Evolutionary conservation across 2,113 vertebrate species (phyloP).

Genomic region (Pterocles burchelli): DNA sequence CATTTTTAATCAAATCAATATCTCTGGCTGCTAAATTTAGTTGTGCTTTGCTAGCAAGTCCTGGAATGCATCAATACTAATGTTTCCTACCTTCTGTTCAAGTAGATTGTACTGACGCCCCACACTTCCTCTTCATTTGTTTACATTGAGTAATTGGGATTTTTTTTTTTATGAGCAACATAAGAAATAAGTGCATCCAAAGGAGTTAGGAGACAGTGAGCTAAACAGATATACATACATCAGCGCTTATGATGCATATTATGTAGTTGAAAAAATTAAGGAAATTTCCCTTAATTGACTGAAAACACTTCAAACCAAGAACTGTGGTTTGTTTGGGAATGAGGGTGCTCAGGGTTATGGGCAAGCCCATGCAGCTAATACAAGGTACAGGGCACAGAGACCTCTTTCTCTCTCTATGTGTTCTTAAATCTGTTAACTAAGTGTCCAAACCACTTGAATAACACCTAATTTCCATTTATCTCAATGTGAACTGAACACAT

Average conservation of each 20-base stretch:
- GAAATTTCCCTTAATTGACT: constrained; percentile 39
- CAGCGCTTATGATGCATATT: background rate
- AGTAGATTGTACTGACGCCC: constrained; percentile 56
- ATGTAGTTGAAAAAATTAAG: background rate
- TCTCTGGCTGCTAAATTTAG: constrained; percentile 80
- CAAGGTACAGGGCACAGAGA: background rate
- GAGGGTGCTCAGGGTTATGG: background rate
- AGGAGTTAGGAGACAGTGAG: constrained; percentile 39
- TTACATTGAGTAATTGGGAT: constrained; percentile 68
- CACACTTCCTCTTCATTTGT: constrained; percentile 66
- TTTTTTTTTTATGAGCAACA: constrained; percentile 31
- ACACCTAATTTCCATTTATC: background rate
- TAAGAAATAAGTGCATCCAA: constrained; percentile 45
- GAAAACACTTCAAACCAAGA: background rate
- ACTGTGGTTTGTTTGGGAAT: background rate
- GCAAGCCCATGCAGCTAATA: rapidly evolving
- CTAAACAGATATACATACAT: constrained; percentile 25
- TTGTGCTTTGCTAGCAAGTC: constrained; percentile 74
- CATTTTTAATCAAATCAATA: constrained; percentile 88
- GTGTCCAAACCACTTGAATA: background rate
- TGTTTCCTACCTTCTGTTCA: constrained; percentile 75
- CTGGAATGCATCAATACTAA: constrained; percentile 70
- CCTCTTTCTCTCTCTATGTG: background rate
- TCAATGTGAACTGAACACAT: background rate
- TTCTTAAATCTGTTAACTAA: background rate